These are phyloP conservation scores for Podargus strigoides DNA, from an alignment of 2,797 vertebrate genomes.

Conservation along the genomic window DNA sequence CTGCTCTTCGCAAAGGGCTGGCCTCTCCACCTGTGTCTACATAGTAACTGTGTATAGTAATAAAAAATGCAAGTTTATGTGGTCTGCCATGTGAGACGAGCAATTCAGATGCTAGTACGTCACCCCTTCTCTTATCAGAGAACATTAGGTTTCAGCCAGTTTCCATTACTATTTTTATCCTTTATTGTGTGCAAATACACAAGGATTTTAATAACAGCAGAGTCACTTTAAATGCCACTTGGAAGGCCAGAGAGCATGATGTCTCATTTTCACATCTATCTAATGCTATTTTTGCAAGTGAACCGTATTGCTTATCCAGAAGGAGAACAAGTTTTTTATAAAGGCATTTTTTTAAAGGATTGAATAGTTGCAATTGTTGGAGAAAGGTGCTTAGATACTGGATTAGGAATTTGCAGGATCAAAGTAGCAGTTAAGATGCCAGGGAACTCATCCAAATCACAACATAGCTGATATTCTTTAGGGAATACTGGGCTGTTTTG, in stretches of 20 bases:
- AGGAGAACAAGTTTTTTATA: background rate
- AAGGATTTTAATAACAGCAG: conserved; percentile 16
- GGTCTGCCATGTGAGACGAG: background rate
- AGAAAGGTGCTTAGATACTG: conserved; percentile 47
- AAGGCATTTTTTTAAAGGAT: background rate
- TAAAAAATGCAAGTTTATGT: background rate
- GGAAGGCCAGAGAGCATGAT: background rate
- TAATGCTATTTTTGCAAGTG: background rate
- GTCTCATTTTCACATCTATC: background rate
- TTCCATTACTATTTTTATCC: conserved; percentile 65
- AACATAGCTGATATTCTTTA: conserved; percentile 56
- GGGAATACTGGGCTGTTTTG: conserved; percentile 45
- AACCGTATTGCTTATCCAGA: background rate
- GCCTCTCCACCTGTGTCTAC: background rate
- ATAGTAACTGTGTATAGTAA: background rate
- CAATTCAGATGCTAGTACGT: background rate
- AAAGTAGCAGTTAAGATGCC: conserved; percentile 53
- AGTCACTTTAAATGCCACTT: background rate
- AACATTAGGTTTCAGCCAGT: conserved; percentile 30
- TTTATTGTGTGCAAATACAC: conserved; percentile 36
- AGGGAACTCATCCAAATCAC: conserved; percentile 56
- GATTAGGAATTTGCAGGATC: conserved; percentile 64
- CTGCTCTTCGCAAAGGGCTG: rapidly evolving
- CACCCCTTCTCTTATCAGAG: conserved; percentile 42
- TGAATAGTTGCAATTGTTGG: conserved; percentile 43